Conservation (phyloP, 2,797 vertebrate genomes). For the Gadopsis bispinosus region DNA sequence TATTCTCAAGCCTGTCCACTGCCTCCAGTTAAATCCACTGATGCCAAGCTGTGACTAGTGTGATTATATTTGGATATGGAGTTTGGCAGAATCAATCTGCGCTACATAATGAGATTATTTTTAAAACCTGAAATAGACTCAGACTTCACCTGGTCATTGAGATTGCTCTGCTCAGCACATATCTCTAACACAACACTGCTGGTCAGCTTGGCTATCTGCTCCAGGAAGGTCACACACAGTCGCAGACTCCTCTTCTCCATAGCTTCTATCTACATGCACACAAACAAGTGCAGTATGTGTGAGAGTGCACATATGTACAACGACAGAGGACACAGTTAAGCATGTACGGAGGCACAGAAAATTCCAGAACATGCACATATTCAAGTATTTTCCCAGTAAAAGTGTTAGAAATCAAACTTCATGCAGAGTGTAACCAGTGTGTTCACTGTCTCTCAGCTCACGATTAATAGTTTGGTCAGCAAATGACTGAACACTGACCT, state of each 20-base stretch:
- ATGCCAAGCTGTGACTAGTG: conserved; percentile 20
- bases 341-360: background rate
- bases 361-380: background rate
- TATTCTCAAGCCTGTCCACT: conserved; percentile 29
- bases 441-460: background rate
- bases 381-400: background rate
- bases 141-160: conserved; percentile 89
- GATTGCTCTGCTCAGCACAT: conserved; percentile 92
- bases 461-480: conserved; percentile 1
- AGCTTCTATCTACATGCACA: conserved; percentile 77
- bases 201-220: conserved; percentile 89
- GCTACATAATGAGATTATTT: conserved; percentile 33
- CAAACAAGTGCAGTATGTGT: conserved; percentile 18
- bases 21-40: conserved; percentile 26
- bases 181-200: conserved; percentile 88
- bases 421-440: background rate
- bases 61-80: conserved; percentile 54
- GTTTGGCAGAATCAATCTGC: conserved; percentile 39
- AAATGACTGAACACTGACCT: conserved; percentile 85
- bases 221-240: conserved; percentile 90
- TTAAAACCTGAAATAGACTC: background rate
- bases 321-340: background rate
- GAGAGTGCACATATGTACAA: background rate
- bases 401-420: background rate
- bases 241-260: conserved; percentile 86